Evolutionary conservation across 2,797 vertebrate species (phyloP).

Genomic region (Gorsachius magnificus): DNA sequence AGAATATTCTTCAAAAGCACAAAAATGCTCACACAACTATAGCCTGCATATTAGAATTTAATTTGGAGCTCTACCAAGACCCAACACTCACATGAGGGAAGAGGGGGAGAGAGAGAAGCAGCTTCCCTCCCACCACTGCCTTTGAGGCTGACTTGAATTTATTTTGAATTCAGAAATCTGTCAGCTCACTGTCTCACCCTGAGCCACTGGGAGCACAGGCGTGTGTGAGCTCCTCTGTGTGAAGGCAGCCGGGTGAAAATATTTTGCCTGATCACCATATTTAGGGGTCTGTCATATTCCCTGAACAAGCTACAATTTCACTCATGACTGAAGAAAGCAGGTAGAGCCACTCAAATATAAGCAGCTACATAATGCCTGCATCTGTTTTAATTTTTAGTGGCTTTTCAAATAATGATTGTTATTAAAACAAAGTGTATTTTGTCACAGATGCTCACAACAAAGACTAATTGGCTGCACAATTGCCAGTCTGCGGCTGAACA

Average conservation of each 20-base stretch:
- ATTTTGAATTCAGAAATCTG: slow-evolving; percentile 38
- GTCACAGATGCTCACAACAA: slow-evolving; percentile 33
- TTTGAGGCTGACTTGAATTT: slow-evolving; percentile 12
- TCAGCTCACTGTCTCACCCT: slow-evolving; percentile 7
- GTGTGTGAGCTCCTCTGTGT: not conserved
- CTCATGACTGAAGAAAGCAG: slow-evolving; percentile 38
- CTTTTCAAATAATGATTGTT: slow-evolving; percentile 52
- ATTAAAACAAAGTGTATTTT: slow-evolving; percentile 60
- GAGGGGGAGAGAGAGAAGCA: not conserved
- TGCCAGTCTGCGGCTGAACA: not conserved
- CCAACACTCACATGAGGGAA: not conserved
- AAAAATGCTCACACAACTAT: not conserved
- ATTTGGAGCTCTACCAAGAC: not conserved
- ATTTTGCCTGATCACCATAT: slow-evolving; percentile 56
- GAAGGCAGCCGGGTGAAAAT: slow-evolving; percentile 42
- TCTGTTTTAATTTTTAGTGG: slow-evolving; percentile 56
- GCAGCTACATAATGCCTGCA: slow-evolving; percentile 28
- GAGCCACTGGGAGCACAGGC: slow-evolving; percentile 17
- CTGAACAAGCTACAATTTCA: slow-evolving; percentile 60
- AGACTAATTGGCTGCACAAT: slow-evolving; percentile 49
- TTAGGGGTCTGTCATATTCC: slow-evolving; percentile 42
- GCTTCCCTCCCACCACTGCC: not conserved
- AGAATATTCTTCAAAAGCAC: not conserved
- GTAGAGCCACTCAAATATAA: slow-evolving; percentile 19
- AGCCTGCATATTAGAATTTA: not conserved